Base-by-base conservation (phyloP, 2,113 vertebrate species). In the Megaleporinus macrocephalus region DNA sequence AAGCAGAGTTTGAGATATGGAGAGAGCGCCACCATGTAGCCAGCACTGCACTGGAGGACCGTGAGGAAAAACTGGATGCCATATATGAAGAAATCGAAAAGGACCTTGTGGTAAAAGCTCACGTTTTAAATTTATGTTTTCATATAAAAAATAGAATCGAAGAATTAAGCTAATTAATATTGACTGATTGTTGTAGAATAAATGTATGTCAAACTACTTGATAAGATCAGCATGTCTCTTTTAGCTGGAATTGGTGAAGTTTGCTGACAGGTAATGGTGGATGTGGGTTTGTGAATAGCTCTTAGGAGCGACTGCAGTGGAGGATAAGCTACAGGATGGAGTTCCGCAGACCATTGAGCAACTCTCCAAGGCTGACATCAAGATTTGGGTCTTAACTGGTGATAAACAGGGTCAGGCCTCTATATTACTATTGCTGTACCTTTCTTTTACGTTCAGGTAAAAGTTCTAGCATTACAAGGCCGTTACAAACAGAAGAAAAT, bases 331-430 rank as follows among this genome's bases (percentile, higher is more conserved):
- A n/a, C 98, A 99, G 82, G 96, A 97, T 0, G 95, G 96, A 0
- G 98, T 99, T 0, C 97, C 96, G 57, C 96, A 98, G 89, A 98
- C 97, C 29, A 96, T 98, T 12, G 91, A 94, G 86, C 95, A 92
- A 65, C 95, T 99, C 83, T 92, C 90, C 69, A 96, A 95, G 92
- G 97, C 98, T n/a, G 93, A 94, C 86, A 97, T 98, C 84, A 99
- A 97, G 89, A 94, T 98, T 72, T 98, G 98, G 97, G 95, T 98
- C 81, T 91, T 99, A 61, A 99, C 97, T 16, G 98, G 98, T 33
- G 98, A 99, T 88, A 99, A 99, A 84, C 97, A 98, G 94, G 98
- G 97, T 98, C 86, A 79, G 86, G 57, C 53, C 7, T 36, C 36
- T 55, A 6, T 4, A 5, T 2, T 6, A n/a, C n/a, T n/a, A n/a